These are phyloP conservation scores for Chaenocephalus aceratus DNA, from an alignment of 2,113 vertebrate species.

Conservation along the genomic window DNA sequence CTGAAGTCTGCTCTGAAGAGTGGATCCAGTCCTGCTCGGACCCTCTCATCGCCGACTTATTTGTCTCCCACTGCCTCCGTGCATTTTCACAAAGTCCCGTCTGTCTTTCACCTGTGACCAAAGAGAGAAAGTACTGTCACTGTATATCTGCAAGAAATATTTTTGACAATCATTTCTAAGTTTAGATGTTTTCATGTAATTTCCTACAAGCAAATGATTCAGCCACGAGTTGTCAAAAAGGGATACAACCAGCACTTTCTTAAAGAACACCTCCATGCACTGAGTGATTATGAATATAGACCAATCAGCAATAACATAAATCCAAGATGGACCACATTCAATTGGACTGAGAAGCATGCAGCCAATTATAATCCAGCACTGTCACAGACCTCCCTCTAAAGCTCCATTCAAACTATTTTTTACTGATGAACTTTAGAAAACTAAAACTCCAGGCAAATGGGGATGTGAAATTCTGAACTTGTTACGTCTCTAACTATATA, in stretches of 20 bases:
- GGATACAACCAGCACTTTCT: slow-evolving; percentile 23
- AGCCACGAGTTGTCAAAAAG: not conserved
- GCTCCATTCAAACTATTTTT: not conserved
- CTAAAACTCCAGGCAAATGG: not conserved
- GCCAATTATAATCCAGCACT: not conserved
- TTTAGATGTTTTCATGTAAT: slow-evolving; percentile 1
- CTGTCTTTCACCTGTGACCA: slow-evolving; percentile 79
- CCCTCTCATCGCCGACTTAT: slow-evolving; percentile 82
- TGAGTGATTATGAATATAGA: slow-evolving; percentile 41
- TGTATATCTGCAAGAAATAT: not conserved
- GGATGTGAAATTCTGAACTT: not conserved
- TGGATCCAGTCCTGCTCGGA: slow-evolving; percentile 1
- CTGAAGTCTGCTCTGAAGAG: slow-evolving; percentile 12
- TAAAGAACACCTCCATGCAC: slow-evolving; percentile 50
- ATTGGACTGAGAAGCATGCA: slow-evolving; percentile 4
- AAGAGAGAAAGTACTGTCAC: slow-evolving; percentile 20
- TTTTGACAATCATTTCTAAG: not conserved
- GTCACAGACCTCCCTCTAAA: too few relatives aligned
- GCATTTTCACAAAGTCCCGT: slow-evolving; percentile 87
- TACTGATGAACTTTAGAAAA: not conserved
- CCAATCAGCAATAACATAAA: slow-evolving; percentile 16
- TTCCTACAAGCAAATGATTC: slow-evolving; percentile 2
- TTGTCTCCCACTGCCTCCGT: slow-evolving; percentile 82
- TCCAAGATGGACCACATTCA: slow-evolving; percentile 1
- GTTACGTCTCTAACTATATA: too few relatives aligned